These are phyloP conservation scores for Akabosia matsudoensis DNA, from an alignment of 1,140 invertebrate genomes.

Conservation along the genomic window DNA sequence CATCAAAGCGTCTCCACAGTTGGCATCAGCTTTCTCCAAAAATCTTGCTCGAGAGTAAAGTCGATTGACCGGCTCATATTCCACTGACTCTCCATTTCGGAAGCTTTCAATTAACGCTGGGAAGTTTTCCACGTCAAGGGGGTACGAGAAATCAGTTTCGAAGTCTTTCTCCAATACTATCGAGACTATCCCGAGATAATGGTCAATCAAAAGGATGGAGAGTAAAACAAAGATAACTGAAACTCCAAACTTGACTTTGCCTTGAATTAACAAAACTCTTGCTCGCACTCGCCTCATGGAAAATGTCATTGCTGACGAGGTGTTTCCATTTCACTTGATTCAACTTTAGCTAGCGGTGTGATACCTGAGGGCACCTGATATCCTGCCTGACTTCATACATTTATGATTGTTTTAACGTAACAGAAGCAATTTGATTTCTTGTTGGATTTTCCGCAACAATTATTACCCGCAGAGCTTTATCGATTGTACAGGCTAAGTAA, in stretches of 20 bases:
- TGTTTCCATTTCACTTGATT: not conserved
- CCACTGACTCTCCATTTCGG: slow-evolving; percentile 3
- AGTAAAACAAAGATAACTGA: not conserved
- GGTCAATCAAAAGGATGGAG: not conserved
- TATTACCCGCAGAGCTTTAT: too few relatives aligned
- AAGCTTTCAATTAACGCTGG: slow-evolving; percentile 13
- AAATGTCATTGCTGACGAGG: not conserved
- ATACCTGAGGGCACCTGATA: too few relatives aligned
- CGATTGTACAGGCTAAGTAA: too few relatives aligned
- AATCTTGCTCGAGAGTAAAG: slow-evolving; percentile 16
- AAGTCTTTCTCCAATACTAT: slow-evolving; percentile 11
- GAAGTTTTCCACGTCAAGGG: slow-evolving; percentile 11
- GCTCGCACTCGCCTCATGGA: slow-evolving; percentile 4
- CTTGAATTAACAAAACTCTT: not conserved
- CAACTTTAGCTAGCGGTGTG: not conserved
- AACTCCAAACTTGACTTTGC: not conserved
- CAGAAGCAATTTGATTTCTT: too few relatives aligned
- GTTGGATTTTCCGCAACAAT: too few relatives aligned
- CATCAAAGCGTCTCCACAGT: slow-evolving; percentile 4
- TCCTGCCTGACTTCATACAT: too few relatives aligned
- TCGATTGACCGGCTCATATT: not conserved
- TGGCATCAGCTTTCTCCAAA: not conserved
- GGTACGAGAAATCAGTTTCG: slow-evolving; percentile 8
- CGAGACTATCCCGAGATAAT: not conserved
- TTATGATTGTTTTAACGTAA: too few relatives aligned